Percentiles rank a stretch among this genome's conserved stretches.
phyloP scores from a whole-genome alignment of 2,797 vertebrate genomes.

The Myoxocephalus aenaeus region DNA sequence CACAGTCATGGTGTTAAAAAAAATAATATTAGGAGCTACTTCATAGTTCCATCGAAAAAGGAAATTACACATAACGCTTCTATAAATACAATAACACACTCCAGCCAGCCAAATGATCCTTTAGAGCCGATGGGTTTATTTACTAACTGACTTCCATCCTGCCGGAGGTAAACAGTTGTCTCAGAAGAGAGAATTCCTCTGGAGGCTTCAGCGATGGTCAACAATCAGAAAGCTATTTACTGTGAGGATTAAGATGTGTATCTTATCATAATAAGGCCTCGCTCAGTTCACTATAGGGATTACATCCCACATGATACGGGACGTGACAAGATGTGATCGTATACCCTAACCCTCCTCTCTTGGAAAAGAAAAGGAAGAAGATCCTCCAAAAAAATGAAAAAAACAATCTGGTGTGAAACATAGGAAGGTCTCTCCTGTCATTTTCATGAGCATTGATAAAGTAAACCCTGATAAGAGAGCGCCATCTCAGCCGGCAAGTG shows the following conservation, averaged over 20 bases:
- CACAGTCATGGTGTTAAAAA: not conserved
- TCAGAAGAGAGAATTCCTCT: conserved; percentile 45
- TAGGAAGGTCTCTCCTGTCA: conserved; percentile 8
- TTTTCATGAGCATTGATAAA: conserved; percentile 27
- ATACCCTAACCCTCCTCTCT: conserved; percentile 23
- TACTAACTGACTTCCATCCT: conserved; percentile 38
- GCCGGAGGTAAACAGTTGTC: conserved; percentile 39
- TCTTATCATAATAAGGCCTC: conserved; percentile 67
- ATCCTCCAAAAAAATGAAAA: not conserved
- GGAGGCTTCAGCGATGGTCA: conserved; percentile 48
- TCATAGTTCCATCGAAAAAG: conserved; percentile 28
- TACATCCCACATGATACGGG: conserved; percentile 49
- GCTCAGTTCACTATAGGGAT: conserved; percentile 60
- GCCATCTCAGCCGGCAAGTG: not conserved
- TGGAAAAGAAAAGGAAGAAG: not conserved
- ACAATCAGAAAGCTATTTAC: conserved; percentile 73
- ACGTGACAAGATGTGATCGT: conserved; percentile 48
- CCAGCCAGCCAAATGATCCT: conserved; percentile 25
- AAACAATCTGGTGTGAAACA: conserved; percentile 16
- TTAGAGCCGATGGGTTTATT: conserved; percentile 40
- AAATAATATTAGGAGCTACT: conserved; percentile 10
- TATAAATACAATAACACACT: conserved; percentile 20
- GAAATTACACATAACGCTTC: conserved; percentile 22
- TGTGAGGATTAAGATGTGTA: conserved; percentile 65
- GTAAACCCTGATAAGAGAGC: conserved; percentile 21